Evolutionary conservation across 2,888 invertebrate species (phyloP).

Genomic region (Plutella xylostella): DNA sequence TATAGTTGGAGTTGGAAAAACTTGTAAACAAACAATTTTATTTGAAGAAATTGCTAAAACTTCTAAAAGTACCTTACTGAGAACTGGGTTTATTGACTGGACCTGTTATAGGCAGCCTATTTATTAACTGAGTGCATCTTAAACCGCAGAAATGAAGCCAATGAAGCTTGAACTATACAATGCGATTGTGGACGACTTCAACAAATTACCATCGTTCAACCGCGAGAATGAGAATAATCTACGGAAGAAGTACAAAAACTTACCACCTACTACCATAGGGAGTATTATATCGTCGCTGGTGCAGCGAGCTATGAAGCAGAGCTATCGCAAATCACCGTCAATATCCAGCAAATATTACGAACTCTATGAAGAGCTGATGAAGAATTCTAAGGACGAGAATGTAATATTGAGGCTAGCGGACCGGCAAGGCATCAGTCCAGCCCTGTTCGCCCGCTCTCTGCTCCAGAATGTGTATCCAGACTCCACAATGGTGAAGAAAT

Average conservation of each 20-base stretch:
- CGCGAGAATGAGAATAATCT: conserved; percentile 72
- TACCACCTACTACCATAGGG: conserved; percentile 72
- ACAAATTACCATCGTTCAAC: conserved; percentile 63
- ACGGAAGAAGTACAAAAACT: conserved; percentile 63
- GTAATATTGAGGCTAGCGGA: conserved; percentile 68
- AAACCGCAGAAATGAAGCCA: conserved; percentile 28
- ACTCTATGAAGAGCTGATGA: conserved; percentile 61
- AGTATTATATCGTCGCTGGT: conserved; percentile 78
- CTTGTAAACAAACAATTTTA: too few relatives aligned
- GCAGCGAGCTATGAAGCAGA: conserved; percentile 73
- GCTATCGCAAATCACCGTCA: conserved; percentile 70
- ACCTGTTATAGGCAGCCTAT: too few relatives aligned
- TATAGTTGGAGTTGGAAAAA: too few relatives aligned
- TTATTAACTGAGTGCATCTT: too few relatives aligned
- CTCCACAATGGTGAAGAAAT: conserved; percentile 57
- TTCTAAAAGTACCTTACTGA: too few relatives aligned
- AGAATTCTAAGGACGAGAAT: conserved; percentile 62
- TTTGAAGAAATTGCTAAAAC: too few relatives aligned
- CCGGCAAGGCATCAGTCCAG: conserved; percentile 52
- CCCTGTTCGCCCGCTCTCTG: conserved; percentile 53
- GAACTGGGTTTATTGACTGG: too few relatives aligned
- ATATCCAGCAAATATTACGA: conserved; percentile 67
- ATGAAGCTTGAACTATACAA: conserved; percentile 58
- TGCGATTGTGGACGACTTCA: conserved; percentile 67
- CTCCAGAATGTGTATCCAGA: conserved; percentile 57